These are phyloP conservation scores for Cheilosia scutellata DNA, from an alignment of 2,888 invertebrate species.

Conservation along the genomic window DNA sequence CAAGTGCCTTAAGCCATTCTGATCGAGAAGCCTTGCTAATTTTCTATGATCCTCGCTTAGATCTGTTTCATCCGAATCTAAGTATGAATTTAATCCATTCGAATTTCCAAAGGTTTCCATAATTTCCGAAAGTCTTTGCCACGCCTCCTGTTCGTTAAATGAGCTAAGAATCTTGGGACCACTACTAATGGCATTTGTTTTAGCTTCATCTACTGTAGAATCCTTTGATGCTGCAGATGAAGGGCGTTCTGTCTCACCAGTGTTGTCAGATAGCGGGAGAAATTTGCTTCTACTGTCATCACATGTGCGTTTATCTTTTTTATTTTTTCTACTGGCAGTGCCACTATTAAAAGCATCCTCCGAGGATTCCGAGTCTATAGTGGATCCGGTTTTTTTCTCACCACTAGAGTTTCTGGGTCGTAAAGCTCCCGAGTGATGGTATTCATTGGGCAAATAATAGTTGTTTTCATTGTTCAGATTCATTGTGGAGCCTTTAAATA, in stretches of 20 bases:
- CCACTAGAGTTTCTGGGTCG: constrained; percentile 31
- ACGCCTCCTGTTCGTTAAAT: constrained; percentile 95
- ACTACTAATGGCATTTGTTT: constrained; percentile 84
- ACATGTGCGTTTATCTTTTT: constrained; percentile 13
- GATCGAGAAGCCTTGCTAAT: constrained; percentile 90
- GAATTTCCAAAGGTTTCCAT: constrained; percentile 95
- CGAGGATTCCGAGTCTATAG: constrained; percentile 19
- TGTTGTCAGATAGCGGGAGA: neutral
- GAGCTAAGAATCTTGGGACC: constrained; percentile 89
- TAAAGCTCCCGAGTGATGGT: neutral
- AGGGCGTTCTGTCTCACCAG: neutral
- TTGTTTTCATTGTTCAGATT: constrained; percentile 86
- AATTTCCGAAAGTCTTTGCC: constrained; percentile 98
- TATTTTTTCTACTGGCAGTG: constrained; percentile 13
- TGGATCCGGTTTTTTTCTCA: neutral
- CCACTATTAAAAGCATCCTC: constrained; percentile 25
- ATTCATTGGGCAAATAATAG: constrained; percentile 11
- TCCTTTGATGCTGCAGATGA: neutral
- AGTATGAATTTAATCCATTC: constrained; percentile 79
- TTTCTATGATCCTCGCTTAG: constrained; percentile 79
- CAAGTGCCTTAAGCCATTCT: constrained; percentile 91
- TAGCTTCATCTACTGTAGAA: neutral
- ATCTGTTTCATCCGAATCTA: constrained; percentile 80
- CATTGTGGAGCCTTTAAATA: constrained; percentile 92
- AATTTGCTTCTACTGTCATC: constrained; percentile 24